Percentiles rank a stretch among this genome's conserved stretches.
These are phyloP conservation scores for Macrosoma leucophasiata DNA, from an alignment of 2,888 invertebrate genomes.

Conservation along the genomic window DNA sequence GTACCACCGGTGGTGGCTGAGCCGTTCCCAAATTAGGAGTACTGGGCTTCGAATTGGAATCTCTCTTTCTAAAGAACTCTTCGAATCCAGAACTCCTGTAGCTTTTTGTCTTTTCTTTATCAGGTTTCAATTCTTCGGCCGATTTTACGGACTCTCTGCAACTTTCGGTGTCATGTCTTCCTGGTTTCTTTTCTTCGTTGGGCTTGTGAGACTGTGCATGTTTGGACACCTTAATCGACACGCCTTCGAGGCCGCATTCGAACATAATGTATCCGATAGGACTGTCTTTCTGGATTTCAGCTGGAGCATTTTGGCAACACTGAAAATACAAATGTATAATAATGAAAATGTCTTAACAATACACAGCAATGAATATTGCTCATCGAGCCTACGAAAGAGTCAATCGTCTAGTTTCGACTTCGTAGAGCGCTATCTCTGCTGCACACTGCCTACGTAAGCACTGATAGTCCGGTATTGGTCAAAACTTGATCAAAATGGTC, in stretches of 20 bases:
- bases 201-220: constrained; percentile 86
- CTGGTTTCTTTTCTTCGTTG: constrained; percentile 74
- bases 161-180: constrained; percentile 51
- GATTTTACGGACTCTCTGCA: constrained; percentile 68
- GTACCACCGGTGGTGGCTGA: constrained; percentile 46
- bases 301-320: constrained; percentile 52
- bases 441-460: too few relatives aligned
- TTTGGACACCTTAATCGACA: constrained; percentile 84
- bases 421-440: too few relatives aligned
- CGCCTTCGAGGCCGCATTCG: constrained; percentile 95
- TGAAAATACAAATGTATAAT: constrained; percentile 23
- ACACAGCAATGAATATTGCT: too few relatives aligned
- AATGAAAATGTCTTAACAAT: constrained; percentile 1
- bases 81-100: constrained; percentile 61
- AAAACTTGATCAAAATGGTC: too few relatives aligned
- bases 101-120: constrained; percentile 50
- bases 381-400: too few relatives aligned
- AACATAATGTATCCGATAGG: constrained; percentile 96
- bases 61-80: constrained; percentile 68
- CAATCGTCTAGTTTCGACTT: too few relatives aligned
- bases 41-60: constrained; percentile 75
- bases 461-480: too few relatives aligned
- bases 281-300: constrained; percentile 76
- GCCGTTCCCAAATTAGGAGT: constrained; percentile 73
- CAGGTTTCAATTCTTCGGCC: constrained; percentile 60